Evolutionary conservation across 2,888 invertebrate genomes (phyloP).

Genomic region (Aleiodes alternator): DNA sequence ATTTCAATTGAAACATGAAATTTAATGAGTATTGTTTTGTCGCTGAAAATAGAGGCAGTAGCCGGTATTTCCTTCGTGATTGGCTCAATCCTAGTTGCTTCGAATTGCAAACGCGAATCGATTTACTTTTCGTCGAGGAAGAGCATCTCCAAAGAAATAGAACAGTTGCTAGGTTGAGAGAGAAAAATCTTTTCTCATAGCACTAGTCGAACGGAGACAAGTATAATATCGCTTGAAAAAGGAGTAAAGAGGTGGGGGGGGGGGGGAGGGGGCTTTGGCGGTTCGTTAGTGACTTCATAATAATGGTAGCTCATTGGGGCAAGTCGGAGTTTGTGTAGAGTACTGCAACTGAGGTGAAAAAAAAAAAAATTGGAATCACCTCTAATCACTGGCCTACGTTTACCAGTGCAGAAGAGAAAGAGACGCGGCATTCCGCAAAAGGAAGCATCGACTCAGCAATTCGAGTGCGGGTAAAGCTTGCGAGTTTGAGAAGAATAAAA

Average conservation of each 20-base stretch:
- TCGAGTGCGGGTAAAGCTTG: constrained; percentile 40
- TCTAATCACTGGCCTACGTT: constrained; percentile 65
- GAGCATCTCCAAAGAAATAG: background rate
- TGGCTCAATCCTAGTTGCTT: constrained; percentile 55
- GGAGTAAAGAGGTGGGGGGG: background rate
- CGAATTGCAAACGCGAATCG: constrained; percentile 60
- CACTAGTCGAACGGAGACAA: background rate
- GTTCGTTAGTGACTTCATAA: constrained; percentile 71
- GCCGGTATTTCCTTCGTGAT: constrained; percentile 14
- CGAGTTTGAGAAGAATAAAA: constrained; percentile 22
- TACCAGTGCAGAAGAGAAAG: constrained; percentile 39
- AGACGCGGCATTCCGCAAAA: constrained; percentile 52
- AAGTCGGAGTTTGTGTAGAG: constrained; percentile 43
- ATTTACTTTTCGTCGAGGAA: constrained; percentile 57
- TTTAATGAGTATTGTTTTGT: constrained; percentile 14
- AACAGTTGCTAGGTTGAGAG: background rate
- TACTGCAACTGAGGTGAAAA: constrained; percentile 53
- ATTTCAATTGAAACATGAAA: constrained; percentile 9
- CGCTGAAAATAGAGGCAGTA: background rate
- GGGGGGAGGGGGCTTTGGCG: constrained; percentile 33
- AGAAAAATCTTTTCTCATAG: background rate
- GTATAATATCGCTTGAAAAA: constrained; percentile 7
- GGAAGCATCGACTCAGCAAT: constrained; percentile 58
- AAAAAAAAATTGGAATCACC: constrained; percentile 65
- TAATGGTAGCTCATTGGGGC: constrained; percentile 62